A percentile compares a stretch with the other conserved stretches of the same genome.
phyloP scores from a whole-genome alignment of 1,140 invertebrate genomes.

The Tetramorium alpestre region DNA sequence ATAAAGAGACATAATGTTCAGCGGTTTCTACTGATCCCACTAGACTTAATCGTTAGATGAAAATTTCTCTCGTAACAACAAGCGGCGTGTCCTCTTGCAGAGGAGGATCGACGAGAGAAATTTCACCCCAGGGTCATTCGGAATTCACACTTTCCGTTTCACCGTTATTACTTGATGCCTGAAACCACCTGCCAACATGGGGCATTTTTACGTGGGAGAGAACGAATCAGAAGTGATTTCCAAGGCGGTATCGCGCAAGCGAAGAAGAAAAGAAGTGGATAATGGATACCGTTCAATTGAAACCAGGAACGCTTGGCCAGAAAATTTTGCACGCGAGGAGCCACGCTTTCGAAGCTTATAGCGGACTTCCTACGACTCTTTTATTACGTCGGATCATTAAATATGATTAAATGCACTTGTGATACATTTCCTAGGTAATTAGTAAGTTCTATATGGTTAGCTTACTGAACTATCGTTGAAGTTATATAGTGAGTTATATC shows the following conservation, averaged over 20 bases:
- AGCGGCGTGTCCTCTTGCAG: slow-evolving; percentile 1
- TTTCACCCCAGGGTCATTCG: slow-evolving; percentile 57
- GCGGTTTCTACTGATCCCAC: neutral
- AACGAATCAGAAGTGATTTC: slow-evolving; percentile 17
- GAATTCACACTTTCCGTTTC: slow-evolving; percentile 71
- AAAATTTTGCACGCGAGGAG: slow-evolving; percentile 47
- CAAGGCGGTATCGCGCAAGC: slow-evolving; percentile 1
- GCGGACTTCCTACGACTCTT: slow-evolving; percentile 2
- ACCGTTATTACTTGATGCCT: slow-evolving; percentile 37
- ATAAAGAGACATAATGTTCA: neutral
- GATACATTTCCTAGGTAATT: slow-evolving; percentile 33
- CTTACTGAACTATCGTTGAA: neutral
- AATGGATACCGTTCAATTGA: neutral
- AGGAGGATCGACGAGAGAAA: slow-evolving; percentile 61
- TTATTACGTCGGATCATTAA: slow-evolving; percentile 23
- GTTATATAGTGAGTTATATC: neutral
- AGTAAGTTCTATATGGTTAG: slow-evolving; percentile 11
- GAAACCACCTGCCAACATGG: slow-evolving; percentile 1
- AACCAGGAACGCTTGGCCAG: neutral
- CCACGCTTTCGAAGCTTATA: neutral
- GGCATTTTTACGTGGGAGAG: slow-evolving; percentile 13
- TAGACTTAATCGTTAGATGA: neutral
- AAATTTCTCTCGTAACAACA: slow-evolving; percentile 55
- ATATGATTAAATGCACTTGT: slow-evolving; percentile 10
- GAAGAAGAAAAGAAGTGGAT: neutral